Conservation (phyloP, 37 sponge, comb jelly and placozoan species). For the Chondrilla cf. caribensis region DNA sequence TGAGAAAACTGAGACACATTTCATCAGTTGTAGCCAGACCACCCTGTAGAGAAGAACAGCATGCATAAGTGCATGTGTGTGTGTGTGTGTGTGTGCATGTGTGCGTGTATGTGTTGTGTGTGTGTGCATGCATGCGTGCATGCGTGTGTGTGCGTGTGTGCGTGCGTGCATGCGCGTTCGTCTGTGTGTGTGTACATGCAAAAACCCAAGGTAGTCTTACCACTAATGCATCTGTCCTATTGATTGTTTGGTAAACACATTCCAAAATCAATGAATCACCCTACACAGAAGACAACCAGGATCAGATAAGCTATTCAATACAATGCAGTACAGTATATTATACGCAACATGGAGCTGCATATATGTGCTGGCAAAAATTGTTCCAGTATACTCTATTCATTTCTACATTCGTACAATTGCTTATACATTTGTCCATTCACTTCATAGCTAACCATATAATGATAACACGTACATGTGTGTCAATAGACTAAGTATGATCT, state of each 20-base stretch:
- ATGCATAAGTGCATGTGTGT: no score
- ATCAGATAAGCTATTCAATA: no score
- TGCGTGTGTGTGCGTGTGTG: not conserved
- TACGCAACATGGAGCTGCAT: no score
- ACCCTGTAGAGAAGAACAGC: not conserved
- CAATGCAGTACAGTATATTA: no score
- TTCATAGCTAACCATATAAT: no score
- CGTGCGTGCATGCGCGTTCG: not conserved
- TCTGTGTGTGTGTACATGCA: not conserved
- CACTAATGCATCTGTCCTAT: not conserved
- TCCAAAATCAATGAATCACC: not conserved
- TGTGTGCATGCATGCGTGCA: not conserved
- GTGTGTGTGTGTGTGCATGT: no score
- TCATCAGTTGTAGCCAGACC: conserved; percentile 11
- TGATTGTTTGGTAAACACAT: conserved; percentile 7
- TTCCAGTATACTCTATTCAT: no score
- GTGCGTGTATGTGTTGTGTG: not conserved
- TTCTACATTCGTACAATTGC: no score
- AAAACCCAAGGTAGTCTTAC: not conserved
- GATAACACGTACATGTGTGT: no score
- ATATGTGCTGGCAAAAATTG: no score
- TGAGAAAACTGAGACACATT: conserved; percentile 7
- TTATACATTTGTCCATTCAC: no score
- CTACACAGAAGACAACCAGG: not conserved
- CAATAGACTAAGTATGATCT: no score